phyloP scores from a whole-genome alignment of 2,797 vertebrate genomes.

The Hapalemur alaotrensis region DNA sequence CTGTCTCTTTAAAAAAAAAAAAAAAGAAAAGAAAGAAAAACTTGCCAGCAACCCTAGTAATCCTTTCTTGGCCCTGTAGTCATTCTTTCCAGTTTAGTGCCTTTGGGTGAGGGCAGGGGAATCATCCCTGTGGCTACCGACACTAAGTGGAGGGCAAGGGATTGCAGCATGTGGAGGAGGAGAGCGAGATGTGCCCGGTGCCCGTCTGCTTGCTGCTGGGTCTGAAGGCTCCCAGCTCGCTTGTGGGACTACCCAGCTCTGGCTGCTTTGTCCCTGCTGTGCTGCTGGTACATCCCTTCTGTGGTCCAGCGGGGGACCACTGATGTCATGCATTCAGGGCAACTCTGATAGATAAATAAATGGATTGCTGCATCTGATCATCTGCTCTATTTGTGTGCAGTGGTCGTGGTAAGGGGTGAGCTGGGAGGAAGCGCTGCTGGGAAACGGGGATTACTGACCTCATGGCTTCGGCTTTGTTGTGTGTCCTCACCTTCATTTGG shows the following conservation, averaged over 20 bases:
- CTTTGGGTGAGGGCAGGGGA: not conserved
- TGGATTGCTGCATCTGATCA: not conserved
- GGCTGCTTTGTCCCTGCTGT: no score
- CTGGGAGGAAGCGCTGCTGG: not conserved
- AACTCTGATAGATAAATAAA: not conserved
- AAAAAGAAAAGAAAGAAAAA: no score
- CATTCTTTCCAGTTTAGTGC: not conserved
- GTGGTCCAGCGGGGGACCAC: not conserved
- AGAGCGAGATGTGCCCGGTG: not conserved
- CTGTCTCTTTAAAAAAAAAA: no score
- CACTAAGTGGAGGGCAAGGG: not conserved
- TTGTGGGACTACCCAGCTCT: not conserved
- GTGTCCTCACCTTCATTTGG: not conserved
- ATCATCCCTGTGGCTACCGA: not conserved
- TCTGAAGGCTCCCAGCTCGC: not conserved
- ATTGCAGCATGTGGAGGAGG: not conserved
- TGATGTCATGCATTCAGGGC: not conserved
- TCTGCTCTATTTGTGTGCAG: not conserved
- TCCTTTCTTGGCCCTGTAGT: not conserved
- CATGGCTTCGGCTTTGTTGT: not conserved
- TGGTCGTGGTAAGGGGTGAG: no score
- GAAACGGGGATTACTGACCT: accelerated
- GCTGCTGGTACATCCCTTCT: accelerated
- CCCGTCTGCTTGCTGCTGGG: not conserved
- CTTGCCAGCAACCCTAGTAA: accelerated